Evolutionary conservation across 1,140 invertebrate genomes (phyloP), one percentile per base, ranked within the genome.

Genomic region (Hycleus phaleratus): DNA sequence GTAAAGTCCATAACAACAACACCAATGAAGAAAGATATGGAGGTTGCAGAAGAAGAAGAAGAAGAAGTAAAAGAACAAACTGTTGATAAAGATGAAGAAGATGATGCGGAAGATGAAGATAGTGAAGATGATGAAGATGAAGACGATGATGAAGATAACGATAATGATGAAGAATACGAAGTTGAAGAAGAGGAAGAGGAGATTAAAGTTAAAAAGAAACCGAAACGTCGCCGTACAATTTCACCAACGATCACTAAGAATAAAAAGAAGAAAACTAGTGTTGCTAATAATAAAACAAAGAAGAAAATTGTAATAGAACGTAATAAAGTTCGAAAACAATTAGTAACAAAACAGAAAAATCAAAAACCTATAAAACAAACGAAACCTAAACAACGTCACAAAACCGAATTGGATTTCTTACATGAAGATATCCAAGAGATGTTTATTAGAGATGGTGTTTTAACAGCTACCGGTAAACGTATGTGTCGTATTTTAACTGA

Each of bases 401-500:
- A 61, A 58, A 65, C 67, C 24, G 83, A 84, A 61, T 64, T 87
- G 40, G 77, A 82, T 60, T 75, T 77, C 65, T 72, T 86, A 6
- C 84, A 85, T 44, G 81, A 83, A 58, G 83, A 86, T 64, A 80
- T 86, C 40, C 76, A 80, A 58, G 82, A 85, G 59, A 85, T 84
- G 79, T 85, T 85, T 64, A 82, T 84, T 42, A 77, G 77, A 55
- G 77, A 83, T 60, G 82, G 78, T 25, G 78, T 84, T 2, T 67
- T 83, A n/a, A 77, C 75, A 38, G 67, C 75, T 11, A 76, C 74
- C 4, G 79, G 79, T 5, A 75, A 79, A 66, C 65, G 79, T 65
- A 80, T 79, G 77, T 81, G 79, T 67, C 74, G 69, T 18, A 58
- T 71, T 7, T 54, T 72, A 10, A 73, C 71, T 51, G 56, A 56